A percentile compares a stretch with the other conserved stretches of the same genome.
Conservation (phyloP, 2,797 vertebrate species). For the Anguilla anguilla region DNA sequence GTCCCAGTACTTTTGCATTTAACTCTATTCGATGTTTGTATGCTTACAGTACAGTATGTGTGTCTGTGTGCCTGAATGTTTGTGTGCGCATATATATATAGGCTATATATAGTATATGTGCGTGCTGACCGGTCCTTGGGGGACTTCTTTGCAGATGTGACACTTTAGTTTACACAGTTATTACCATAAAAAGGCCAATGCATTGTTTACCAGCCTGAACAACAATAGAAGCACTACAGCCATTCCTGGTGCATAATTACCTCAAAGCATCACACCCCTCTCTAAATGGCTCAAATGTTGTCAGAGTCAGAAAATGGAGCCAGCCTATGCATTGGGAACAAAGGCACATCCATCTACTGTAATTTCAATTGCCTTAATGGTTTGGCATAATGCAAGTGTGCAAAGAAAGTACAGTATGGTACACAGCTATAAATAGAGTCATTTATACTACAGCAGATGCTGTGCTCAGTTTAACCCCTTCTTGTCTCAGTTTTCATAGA, state of each 20-base stretch:
- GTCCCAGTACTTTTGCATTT: neutral
- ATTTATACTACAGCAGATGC: neutral
- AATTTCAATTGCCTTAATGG: conserved; percentile 15
- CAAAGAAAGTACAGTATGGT: neutral
- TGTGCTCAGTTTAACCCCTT: conserved; percentile 10
- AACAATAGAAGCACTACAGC: neutral
- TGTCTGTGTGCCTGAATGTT: neutral
- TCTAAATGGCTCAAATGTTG: neutral
- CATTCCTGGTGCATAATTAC: neutral
- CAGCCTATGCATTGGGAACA: neutral
- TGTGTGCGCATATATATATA: neutral
- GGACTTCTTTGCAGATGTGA: neutral
- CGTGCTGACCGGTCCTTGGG: conserved; percentile 33
- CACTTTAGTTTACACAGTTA: neutral
- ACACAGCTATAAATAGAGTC: conserved; percentile 2
- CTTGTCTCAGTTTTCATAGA: neutral
- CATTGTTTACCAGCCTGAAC: neutral
- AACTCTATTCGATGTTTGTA: neutral
- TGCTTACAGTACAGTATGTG: neutral
- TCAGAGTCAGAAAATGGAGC: neutral
- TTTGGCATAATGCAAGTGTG: neutral
- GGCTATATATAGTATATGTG: neutral
- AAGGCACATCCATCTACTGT: neutral
- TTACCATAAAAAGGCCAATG: neutral
- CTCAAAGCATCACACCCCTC: neutral